These are phyloP conservation scores for Mus spretus DNA, from an alignment of 2,797 vertebrate species.

Conservation along the genomic window DNA sequence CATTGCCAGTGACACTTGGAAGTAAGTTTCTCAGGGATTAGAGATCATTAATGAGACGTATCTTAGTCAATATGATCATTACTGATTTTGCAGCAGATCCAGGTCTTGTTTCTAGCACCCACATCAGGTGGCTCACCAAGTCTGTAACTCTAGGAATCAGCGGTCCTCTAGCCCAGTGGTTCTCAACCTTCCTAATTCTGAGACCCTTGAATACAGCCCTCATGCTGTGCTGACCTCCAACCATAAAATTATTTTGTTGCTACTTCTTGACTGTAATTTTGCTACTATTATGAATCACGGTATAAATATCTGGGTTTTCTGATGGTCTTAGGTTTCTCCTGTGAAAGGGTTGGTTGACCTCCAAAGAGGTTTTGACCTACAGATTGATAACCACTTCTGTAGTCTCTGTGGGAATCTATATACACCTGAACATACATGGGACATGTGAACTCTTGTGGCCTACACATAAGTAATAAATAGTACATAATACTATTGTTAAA, in stretches of 20 bases:
- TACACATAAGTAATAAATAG: neutral
- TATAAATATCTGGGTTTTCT: neutral
- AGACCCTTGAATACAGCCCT: neutral
- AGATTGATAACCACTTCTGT: neutral
- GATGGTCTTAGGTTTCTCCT: neutral
- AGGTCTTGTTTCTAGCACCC: no score
- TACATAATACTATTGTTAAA: neutral
- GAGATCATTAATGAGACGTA: no score
- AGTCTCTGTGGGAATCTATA: neutral
- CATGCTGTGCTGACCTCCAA: neutral
- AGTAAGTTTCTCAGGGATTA: slow-evolving; percentile 35
- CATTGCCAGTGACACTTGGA: neutral
- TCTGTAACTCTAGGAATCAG: neutral
- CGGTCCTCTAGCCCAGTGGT: neutral
- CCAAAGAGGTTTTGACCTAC: neutral
- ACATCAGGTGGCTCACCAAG: neutral
- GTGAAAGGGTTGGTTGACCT: neutral
- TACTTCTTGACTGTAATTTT: neutral
- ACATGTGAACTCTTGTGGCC: neutral
- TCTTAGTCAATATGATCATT: no score
- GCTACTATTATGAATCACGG: neutral
- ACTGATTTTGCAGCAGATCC: neutral
- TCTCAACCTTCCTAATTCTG: neutral
- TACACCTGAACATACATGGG: neutral
- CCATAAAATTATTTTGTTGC: neutral